Evolutionary conservation across 1,140 invertebrate genomes (phyloP), one percentile per base, ranked within the genome.

Genomic region (Neodiprion fabricii): DNA sequence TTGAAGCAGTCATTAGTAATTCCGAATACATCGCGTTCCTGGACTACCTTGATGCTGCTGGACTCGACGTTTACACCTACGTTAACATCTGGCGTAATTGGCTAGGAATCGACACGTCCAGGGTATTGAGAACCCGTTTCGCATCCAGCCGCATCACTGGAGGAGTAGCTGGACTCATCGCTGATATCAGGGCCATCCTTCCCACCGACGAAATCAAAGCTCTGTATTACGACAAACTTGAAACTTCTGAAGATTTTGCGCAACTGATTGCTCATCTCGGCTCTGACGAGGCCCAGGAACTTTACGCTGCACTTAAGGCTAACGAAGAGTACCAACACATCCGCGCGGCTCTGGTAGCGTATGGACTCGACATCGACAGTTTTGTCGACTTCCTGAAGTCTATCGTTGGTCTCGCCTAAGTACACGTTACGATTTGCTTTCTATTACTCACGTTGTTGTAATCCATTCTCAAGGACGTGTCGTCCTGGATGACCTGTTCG

Each of bases 221-320:
- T 14, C 70, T 85, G n/a, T 79, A 79, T 71, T 1, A 79, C 0
- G 12, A 82, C 10, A 86, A 86, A 74, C 9, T 82, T 0, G 40
- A 71, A 1, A 78, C 17, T 9, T 80, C 78, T 7, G 47, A 71
- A 17, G 72, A 66, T 7, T 86, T 84, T 47, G 67, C 61, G 1
- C 49, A 74, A 0, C 76, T 84, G 9, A 53, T 84, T 1, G 10
- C 75, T 7, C 65, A 65, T 1, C n/a, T 84, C 9, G 67, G 48
- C 14, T 81, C 79, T 0, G 9, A 48, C 0, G 73, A 84, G 23
- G 75, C 82, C 40, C 47, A 76, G 66, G 71, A 70, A 10, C n/a
- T 82, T 0, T 10, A 78, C 12, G 76, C 78, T 23, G 73, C 49
- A 12, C 21, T 81, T 0, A 14, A 77, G 48, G 73, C 67, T 21